A percentile compares a stretch with the other conserved stretches of the same genome.
Conservation (phyloP, 1,140 invertebrate genomes). For the Halesus radiatus region DNA sequence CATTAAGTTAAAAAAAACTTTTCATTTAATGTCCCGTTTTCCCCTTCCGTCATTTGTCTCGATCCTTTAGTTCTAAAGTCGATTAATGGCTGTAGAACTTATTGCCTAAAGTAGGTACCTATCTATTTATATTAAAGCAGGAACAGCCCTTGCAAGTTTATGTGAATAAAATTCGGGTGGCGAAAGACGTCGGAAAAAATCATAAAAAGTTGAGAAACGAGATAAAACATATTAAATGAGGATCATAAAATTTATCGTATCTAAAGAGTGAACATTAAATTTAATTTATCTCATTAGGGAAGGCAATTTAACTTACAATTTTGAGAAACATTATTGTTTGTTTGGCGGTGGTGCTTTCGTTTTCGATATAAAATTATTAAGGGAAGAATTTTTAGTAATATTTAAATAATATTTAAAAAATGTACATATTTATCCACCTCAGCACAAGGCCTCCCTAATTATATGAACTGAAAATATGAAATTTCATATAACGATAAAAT, state of each 20-base stretch:
- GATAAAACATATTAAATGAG: constrained; percentile 35
- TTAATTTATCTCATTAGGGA: constrained; percentile 37
- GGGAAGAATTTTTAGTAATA: no score
- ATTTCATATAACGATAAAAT: no score
- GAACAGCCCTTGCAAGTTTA: background rate
- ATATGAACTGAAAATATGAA: no score
- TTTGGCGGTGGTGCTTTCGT: background rate
- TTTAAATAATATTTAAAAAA: no score
- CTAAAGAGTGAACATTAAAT: constrained; percentile 35
- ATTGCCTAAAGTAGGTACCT: constrained; percentile 14
- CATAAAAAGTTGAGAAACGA: constrained; percentile 22
- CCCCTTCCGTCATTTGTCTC: background rate
- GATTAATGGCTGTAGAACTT: background rate
- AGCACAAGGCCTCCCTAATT: no score
- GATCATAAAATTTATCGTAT: constrained; percentile 40
- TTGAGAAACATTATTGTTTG: constrained; percentile 8
- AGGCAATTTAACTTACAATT: constrained; percentile 32
- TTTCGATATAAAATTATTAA: no score
- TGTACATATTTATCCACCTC: no score
- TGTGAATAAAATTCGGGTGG: constrained; percentile 5
- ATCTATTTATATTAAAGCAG: background rate
- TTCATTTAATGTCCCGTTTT: constrained; percentile 9
- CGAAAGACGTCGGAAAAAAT: constrained; percentile 7
- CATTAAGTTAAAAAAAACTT: background rate
- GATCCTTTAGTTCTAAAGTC: background rate